phyloP scores from a whole-genome alignment of 2,888 invertebrate genomes.

The Steinernema carpocapsae region DNA sequence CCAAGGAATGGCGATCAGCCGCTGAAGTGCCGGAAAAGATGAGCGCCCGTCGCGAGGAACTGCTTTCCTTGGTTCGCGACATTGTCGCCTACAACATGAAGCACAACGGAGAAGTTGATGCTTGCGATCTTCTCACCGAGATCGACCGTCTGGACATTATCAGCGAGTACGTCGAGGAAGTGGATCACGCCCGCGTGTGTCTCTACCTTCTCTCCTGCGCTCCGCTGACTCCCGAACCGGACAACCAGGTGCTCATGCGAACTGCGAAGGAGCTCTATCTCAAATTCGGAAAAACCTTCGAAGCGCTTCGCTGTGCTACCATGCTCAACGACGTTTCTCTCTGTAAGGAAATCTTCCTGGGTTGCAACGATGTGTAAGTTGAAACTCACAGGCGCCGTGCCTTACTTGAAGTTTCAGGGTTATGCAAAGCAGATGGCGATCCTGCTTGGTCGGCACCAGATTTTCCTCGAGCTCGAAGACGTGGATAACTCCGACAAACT shows the following conservation, averaged over 20 bases:
- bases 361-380: constrained; percentile 83
- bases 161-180: constrained; percentile 84
- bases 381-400: too few relatives aligned
- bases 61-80: constrained; percentile 82
- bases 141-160: constrained; percentile 87
- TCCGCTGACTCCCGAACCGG: constrained; percentile 92
- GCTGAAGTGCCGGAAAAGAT: constrained; percentile 32
- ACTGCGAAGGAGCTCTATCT: constrained; percentile 84
- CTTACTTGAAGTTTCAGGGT: background rate
- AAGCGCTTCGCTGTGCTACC: constrained; percentile 88
- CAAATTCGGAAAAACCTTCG: constrained; percentile 85
- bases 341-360: constrained; percentile 83
- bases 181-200: constrained; percentile 88
- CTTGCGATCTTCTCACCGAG: constrained; percentile 96
- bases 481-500: constrained; percentile 76
- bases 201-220: constrained; percentile 86
- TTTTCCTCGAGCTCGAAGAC: constrained; percentile 76
- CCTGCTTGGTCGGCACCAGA: constrained; percentile 91
- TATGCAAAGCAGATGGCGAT: constrained; percentile 83
- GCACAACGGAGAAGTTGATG: constrained; percentile 94
- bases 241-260: constrained; percentile 80
- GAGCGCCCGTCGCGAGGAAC: constrained; percentile 65
- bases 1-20: constrained; percentile 62
- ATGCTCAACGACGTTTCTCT: constrained; percentile 81
- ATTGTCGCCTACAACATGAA: constrained; percentile 93